Conservation (phyloP, 2,797 vertebrate species). For the Taeniopygia guttata region DNA sequence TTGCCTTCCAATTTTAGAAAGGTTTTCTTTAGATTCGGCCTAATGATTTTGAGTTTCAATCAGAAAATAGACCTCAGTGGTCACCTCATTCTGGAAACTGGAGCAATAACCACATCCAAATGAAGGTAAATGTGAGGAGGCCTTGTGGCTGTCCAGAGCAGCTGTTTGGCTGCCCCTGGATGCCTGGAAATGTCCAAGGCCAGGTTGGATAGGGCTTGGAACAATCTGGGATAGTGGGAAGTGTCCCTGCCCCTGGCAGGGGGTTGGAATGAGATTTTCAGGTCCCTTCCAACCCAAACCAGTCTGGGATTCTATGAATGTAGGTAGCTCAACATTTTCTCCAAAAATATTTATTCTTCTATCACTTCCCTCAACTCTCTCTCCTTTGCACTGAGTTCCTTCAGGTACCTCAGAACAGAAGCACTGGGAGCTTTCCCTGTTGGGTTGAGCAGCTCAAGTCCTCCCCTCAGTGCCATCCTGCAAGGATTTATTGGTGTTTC, state of each 20-base stretch:
- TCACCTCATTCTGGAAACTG: background rate
- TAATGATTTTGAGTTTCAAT: background rate
- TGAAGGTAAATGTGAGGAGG: background rate
- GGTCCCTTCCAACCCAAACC: background rate
- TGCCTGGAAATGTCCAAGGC: background rate
- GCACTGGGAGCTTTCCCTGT: background rate
- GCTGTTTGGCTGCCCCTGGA: background rate
- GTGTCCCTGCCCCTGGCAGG: background rate
- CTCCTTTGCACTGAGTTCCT: background rate
- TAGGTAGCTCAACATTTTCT: background rate
- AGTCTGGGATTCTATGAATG: background rate
- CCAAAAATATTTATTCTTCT: background rate
- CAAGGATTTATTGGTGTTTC: background rate
- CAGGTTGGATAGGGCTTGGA: background rate
- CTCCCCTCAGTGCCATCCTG: background rate
- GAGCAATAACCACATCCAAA: background rate
- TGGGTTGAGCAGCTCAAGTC: background rate
- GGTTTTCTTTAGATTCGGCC: background rate
- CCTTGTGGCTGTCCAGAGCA: background rate
- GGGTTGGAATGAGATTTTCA: background rate
- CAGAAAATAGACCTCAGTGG: background rate
- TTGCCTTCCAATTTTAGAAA: background rate
- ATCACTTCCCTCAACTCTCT: background rate
- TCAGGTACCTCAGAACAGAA: background rate
- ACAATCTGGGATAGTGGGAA: background rate